Percentiles rank a stretch among this genome's conserved stretches.
Evolutionary conservation across 2,113 vertebrate genomes (phyloP).

Genomic region (Erythrolamprus reginae): DNA sequence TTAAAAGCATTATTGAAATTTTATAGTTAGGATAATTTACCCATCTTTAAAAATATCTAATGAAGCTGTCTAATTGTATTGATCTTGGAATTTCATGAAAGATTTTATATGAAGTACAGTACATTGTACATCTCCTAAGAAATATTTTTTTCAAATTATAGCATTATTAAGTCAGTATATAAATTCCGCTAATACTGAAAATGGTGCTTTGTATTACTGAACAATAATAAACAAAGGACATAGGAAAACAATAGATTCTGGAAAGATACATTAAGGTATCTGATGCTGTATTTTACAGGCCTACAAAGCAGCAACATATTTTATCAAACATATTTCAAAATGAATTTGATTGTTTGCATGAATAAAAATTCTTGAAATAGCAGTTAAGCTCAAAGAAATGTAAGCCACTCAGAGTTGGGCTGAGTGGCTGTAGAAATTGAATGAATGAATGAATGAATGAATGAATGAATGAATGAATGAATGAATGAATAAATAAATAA

Average conservation of each 20-base stretch:
- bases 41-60: neutral
- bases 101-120: neutral
- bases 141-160: neutral
- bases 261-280: neutral
- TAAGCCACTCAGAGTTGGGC: neutral
- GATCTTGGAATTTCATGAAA: neutral
- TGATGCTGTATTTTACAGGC: neutral
- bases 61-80: neutral
- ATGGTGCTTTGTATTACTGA: neutral
- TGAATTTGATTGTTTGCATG: neutral
- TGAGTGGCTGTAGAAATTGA: neutral
- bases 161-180: neutral
- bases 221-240: neutral
- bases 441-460: neutral
- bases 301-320: neutral
- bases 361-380: neutral
- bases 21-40: neutral
- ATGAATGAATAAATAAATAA: neutral
- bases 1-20: neutral
- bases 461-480: neutral
- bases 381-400: neutral
- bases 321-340: neutral
- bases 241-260: neutral
- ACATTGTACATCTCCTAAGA: neutral
- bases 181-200: neutral